phyloP scores from a whole-genome alignment of 2,113 vertebrate species.

The Paratilapia polleni region DNA sequence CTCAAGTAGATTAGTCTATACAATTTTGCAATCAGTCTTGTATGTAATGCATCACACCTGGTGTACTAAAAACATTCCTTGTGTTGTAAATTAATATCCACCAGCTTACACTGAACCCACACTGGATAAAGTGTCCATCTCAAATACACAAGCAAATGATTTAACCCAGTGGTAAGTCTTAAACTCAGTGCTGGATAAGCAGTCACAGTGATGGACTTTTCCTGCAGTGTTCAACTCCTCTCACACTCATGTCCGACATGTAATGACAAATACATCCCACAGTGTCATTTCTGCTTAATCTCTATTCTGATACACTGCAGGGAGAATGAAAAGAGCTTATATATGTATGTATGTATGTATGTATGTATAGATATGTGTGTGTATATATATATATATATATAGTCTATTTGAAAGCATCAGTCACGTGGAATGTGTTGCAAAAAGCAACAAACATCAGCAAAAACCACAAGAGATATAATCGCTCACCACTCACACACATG shows the following conservation, averaged over 20 bases:
- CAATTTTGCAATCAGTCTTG: background rate
- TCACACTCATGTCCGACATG: slow-evolving; percentile 6
- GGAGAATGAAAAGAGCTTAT: background rate
- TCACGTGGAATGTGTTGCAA: slow-evolving; percentile 7
- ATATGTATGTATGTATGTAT: too few species aligned
- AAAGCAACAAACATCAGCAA: slow-evolving; percentile 32
- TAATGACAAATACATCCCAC: slow-evolving; percentile 37
- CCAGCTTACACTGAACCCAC: background rate
- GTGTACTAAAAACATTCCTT: background rate
- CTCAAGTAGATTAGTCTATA: background rate
- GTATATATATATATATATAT: too few species aligned
- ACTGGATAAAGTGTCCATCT: slow-evolving; percentile 1
- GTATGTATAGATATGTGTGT: too few species aligned
- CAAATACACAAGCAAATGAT: background rate
- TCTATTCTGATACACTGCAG: background rate
- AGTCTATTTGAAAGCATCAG: too few species aligned
- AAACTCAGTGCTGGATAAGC: background rate
- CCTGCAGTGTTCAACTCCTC: background rate
- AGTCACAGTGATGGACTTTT: background rate
- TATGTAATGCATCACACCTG: background rate
- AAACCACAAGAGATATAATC: background rate
- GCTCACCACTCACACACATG: background rate
- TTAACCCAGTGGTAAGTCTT: background rate
- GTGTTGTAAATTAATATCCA: slow-evolving; percentile 25
- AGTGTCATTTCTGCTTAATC: slow-evolving; percentile 31